These are phyloP conservation scores for Apistogramma diplotaenia DNA, from an alignment of 2,113 vertebrate genomes.

Conservation along the genomic window DNA sequence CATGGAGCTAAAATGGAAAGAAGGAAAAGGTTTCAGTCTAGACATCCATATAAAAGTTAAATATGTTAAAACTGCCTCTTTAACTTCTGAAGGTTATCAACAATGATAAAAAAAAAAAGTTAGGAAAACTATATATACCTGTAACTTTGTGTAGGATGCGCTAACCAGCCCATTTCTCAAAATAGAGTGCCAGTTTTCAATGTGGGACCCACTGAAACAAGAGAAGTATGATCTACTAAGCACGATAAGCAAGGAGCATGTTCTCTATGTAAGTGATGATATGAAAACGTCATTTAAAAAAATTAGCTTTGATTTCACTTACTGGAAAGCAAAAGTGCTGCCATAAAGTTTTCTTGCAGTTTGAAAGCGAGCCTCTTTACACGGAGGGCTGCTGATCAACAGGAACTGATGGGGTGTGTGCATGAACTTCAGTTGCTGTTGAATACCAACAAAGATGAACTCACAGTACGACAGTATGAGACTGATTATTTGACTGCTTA, in stretches of 20 bases:
- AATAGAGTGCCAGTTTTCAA: constrained; percentile 98
- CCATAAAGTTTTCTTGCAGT: constrained; percentile 91
- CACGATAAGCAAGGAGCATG: neutral
- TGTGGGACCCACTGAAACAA: constrained; percentile 88
- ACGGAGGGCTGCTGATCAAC: constrained; percentile 94
- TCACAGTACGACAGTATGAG: neutral
- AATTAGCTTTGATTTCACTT: constrained; percentile 57
- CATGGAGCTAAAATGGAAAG: constrained; percentile 89
- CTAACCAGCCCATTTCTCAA: constrained; percentile 93
- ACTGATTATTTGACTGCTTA: neutral
- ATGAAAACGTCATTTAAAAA: neutral
- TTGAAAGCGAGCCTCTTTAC: constrained; percentile 94
- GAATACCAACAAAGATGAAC: neutral
- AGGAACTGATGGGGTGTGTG: constrained; percentile 98
- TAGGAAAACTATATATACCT: constrained; percentile 76
- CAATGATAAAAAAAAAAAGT: neutral
- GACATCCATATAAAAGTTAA: neutral
- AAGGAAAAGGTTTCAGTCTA: neutral
- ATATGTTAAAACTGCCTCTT: neutral
- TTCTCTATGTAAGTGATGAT: neutral
- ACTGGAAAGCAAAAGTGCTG: constrained; percentile 99
- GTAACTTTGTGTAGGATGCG: constrained; percentile 92
- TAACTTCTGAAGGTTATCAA: neutral
- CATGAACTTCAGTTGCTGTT: constrained; percentile 97
- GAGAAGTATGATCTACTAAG: neutral